Evolutionary conservation across 23 tunicate genomes (phyloP).

Genomic region (Clavelina lepadiformis): DNA sequence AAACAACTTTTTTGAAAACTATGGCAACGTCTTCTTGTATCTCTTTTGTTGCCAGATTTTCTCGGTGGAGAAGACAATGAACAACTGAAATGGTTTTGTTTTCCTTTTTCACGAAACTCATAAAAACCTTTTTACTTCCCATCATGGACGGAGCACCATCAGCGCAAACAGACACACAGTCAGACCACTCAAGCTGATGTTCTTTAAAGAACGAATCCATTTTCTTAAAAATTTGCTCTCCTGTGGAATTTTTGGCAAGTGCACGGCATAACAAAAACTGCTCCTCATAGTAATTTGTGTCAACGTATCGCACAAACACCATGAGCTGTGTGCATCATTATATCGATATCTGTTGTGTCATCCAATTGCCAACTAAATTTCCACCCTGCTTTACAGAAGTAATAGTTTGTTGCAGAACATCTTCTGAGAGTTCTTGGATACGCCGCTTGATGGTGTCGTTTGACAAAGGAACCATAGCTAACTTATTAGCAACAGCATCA

Average conservation of each 20-base stretch:
- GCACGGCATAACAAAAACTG: slow-evolving; percentile 23
- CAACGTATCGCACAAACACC: slow-evolving; percentile 35
- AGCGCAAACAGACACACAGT: slow-evolving; percentile 27
- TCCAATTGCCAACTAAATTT: slow-evolving; percentile 43
- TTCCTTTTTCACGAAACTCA: slow-evolving; percentile 27
- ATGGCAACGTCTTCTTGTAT: slow-evolving; percentile 13
- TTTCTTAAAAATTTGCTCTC: slow-evolving; percentile 23
- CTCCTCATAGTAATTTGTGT: slow-evolving; percentile 19
- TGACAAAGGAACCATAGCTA: slow-evolving; percentile 40
- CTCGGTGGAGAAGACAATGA: slow-evolving; percentile 65
- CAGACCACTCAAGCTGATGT: slow-evolving; percentile 16
- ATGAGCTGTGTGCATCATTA: slow-evolving; percentile 13
- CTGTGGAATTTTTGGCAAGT: slow-evolving; percentile 18
- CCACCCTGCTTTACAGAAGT: slow-evolving; percentile 27
- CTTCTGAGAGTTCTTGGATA: slow-evolving; percentile 30
- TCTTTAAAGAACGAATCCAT: slow-evolving; percentile 19
- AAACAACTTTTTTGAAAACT: slow-evolving; percentile 32
- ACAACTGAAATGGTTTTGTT: slow-evolving; percentile 18
- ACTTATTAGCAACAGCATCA: slow-evolving; percentile 16
- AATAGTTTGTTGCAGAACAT: slow-evolving; percentile 30
- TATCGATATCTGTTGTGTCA: slow-evolving; percentile 19
- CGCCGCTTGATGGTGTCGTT: slow-evolving; percentile 34
- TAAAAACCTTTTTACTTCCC: slow-evolving; percentile 23
- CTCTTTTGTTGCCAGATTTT: slow-evolving; percentile 44
- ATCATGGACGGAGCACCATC: slow-evolving; percentile 34